These are phyloP conservation scores for Epinephelus lanceolatus DNA, from an alignment of 2,113 vertebrate genomes.

Conservation along the genomic window DNA sequence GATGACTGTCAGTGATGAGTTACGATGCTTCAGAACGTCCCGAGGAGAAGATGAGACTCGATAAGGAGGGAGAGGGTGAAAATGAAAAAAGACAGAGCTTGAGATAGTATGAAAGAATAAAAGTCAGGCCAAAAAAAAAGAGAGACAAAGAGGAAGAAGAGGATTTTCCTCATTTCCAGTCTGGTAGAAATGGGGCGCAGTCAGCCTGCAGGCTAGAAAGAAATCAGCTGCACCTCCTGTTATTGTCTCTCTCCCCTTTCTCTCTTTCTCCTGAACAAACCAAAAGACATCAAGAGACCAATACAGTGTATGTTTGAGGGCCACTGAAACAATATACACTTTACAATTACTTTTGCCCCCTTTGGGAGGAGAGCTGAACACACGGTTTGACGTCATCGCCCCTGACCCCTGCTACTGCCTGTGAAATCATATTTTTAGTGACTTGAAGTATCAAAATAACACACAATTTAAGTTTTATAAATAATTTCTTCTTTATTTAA, in stretches of 20 bases:
- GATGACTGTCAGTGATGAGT: neutral
- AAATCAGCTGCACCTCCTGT: constrained; percentile 29
- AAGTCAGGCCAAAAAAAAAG: neutral
- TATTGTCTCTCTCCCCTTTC: constrained; percentile 5
- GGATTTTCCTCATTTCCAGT: constrained; percentile 52
- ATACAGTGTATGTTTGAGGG: neutral
- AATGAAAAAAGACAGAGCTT: neutral
- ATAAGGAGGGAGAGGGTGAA: neutral
- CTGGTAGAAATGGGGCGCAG: constrained; percentile 47
- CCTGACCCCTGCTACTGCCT: neutral
- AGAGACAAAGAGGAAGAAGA: constrained; percentile 18
- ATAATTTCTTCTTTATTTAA: neutral
- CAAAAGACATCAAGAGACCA: neutral
- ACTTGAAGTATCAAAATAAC: neutral
- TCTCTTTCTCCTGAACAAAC: constrained; percentile 1
- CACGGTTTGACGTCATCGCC: neutral
- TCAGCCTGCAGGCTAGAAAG: constrained; percentile 48
- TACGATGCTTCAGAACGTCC: constrained; percentile 2
- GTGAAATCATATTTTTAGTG: neutral
- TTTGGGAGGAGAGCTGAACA: neutral
- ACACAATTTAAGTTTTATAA: neutral
- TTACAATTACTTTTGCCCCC: neutral
- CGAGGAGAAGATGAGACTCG: neutral
- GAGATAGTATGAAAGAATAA: neutral
- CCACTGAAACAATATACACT: neutral